A percentile compares a stretch with the other conserved stretches of the same genome.
phyloP scores from a whole-genome alignment of 2,888 invertebrate genomes.

The Steinernema hermaphroditum region DNA sequence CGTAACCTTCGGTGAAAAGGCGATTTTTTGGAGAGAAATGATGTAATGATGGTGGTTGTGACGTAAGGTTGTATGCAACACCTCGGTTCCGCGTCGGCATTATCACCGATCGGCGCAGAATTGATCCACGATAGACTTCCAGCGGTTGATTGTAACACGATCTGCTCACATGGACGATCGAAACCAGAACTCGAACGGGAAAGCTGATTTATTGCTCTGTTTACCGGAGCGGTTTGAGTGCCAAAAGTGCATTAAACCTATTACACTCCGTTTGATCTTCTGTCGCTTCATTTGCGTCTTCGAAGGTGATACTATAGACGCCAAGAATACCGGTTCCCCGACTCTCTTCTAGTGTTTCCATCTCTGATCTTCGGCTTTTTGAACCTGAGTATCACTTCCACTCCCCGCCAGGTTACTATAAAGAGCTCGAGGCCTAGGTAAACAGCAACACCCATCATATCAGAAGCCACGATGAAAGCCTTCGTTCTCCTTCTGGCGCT shows the following conservation, averaged over 20 bases:
- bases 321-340: not conserved
- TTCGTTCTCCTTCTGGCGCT: not conserved
- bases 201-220: not conserved
- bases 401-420: not conserved
- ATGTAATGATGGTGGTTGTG: not conserved
- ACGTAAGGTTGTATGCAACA: not conserved
- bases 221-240: too few species aligned
- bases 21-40: too few species aligned
- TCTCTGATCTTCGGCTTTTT: constrained; percentile 8
- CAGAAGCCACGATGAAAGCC: not conserved
- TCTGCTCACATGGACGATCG: too few species aligned
- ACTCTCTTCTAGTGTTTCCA: not conserved
- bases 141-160: not conserved
- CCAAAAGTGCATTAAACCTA: not conserved
- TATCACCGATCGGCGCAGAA: not conserved
- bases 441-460: not conserved
- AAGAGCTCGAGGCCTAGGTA: not conserved
- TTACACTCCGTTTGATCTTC: not conserved
- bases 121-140: not conserved
- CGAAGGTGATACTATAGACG: constrained; percentile 10
- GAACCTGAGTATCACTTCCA: not conserved
- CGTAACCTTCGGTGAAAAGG: too few species aligned
- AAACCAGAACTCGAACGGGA: not conserved
- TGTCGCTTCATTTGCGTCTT: not conserved
- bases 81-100: not conserved